These are phyloP conservation scores for Chironomus tepperi DNA, from an alignment of 1,140 invertebrate genomes.

Conservation along the genomic window DNA sequence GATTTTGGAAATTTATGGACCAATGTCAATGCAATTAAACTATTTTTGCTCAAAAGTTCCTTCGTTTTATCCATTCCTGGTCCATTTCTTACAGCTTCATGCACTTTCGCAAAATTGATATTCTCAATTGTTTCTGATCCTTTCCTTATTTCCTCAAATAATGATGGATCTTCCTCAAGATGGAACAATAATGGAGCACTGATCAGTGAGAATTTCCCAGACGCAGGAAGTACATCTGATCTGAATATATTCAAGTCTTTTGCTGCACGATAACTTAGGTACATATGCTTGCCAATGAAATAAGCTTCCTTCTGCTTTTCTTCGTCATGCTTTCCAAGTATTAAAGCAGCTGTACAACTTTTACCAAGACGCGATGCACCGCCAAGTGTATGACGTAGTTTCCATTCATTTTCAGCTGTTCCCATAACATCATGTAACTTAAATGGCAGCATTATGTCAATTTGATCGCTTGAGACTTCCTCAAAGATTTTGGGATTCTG, in stretches of 20 bases:
- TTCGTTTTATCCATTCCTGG: slow-evolving; percentile 53
- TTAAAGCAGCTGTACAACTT: slow-evolving; percentile 70
- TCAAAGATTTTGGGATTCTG: slow-evolving; percentile 35
- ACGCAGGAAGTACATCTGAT: slow-evolving; percentile 39
- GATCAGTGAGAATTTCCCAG: slow-evolving; percentile 52
- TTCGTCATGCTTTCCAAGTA: slow-evolving; percentile 59
- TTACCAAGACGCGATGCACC: slow-evolving; percentile 72
- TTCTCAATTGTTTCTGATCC: slow-evolving; percentile 55
- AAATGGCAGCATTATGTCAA: neutral
- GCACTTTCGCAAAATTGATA: slow-evolving; percentile 53
- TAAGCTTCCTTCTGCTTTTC: slow-evolving; percentile 58
- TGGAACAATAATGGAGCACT: slow-evolving; percentile 72
- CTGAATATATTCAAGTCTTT: slow-evolving; percentile 49
- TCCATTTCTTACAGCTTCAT: slow-evolving; percentile 43
- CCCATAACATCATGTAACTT: slow-evolving; percentile 42
- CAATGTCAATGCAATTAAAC: slow-evolving; percentile 53
- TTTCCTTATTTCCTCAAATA: slow-evolving; percentile 58
- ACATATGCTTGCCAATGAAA: slow-evolving; percentile 75
- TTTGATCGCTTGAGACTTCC: slow-evolving; percentile 28
- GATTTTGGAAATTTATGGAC: slow-evolving; percentile 51
- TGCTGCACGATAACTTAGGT: slow-evolving; percentile 70
- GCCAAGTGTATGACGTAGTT: slow-evolving; percentile 65
- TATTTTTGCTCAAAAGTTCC: slow-evolving; percentile 60
- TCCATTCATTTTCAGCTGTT: slow-evolving; percentile 69
- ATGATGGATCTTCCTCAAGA: slow-evolving; percentile 56